Conservation (phyloP, 2,797 vertebrate species). For the Otolemur crassicaudatus region DNA sequence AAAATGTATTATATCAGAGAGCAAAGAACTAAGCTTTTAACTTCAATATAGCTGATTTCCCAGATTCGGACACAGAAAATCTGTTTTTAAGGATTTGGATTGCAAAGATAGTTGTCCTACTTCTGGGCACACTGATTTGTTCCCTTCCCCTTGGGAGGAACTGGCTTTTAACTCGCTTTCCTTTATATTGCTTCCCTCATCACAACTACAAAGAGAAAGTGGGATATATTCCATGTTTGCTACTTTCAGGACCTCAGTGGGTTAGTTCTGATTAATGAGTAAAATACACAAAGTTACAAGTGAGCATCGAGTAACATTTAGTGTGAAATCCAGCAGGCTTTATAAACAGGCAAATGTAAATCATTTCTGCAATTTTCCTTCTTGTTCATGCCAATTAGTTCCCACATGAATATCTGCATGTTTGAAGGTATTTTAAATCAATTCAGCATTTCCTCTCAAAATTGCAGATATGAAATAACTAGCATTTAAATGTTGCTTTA, state of each 20-base stretch:
- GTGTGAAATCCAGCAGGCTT: slow-evolving; percentile 44
- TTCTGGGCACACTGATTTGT: background rate
- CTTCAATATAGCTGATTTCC: background rate
- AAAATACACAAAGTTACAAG: background rate
- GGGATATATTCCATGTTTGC: background rate
- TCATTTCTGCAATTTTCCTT: slow-evolving; percentile 62
- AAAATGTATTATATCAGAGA: background rate
- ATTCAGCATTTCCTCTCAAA: slow-evolving; percentile 71
- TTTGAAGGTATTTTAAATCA: slow-evolving; percentile 67
- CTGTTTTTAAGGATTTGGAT: background rate
- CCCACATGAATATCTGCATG: slow-evolving; percentile 22
- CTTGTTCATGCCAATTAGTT: slow-evolving; percentile 53
- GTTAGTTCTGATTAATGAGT: slow-evolving; percentile 9
- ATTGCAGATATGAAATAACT: slow-evolving; percentile 54
- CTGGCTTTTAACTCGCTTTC: background rate
- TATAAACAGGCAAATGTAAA: background rate
- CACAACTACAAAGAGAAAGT: background rate
- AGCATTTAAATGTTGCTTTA: slow-evolving; percentile 51
- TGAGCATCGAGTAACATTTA: slow-evolving; percentile 39
- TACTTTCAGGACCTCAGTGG: background rate
- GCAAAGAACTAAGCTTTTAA: background rate
- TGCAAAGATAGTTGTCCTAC: background rate
- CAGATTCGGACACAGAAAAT: background rate
- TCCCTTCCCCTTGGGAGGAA: background rate
- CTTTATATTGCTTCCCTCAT: background rate